Evolutionary conservation across 2,888 invertebrate species (phyloP).

Genomic region (Lasiommata megera): DNA sequence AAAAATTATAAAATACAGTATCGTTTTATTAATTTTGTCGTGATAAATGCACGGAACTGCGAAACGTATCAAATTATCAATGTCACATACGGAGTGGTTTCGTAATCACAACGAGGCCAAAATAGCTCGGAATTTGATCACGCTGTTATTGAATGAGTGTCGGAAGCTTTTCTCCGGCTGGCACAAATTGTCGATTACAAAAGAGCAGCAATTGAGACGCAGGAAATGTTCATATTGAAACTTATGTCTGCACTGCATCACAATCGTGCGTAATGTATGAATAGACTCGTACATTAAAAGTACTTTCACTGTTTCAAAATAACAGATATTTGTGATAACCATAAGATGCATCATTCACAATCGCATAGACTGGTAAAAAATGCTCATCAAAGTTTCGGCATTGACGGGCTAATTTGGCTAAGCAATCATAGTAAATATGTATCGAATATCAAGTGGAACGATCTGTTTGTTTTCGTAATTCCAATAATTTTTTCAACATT

Average conservation of each 20-base stretch:
- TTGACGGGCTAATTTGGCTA: too few relatives aligned
- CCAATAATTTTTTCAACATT: too few relatives aligned
- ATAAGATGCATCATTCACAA: too few relatives aligned
- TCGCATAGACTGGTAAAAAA: too few relatives aligned
- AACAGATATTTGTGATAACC: too few relatives aligned
- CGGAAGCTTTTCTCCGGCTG: conserved; percentile 61
- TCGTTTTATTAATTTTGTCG: neutral
- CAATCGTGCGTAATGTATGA: conserved; percentile 2
- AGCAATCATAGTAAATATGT: too few relatives aligned
- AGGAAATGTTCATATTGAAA: conserved; percentile 74
- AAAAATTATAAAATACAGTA: neutral
- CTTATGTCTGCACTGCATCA: conserved; percentile 57
- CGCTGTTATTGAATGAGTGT: conserved; percentile 65
- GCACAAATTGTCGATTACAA: conserved; percentile 78
- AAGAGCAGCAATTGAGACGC: conserved; percentile 79
- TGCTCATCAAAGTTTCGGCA: too few relatives aligned
- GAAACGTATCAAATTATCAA: conserved; percentile 15
- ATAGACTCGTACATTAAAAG: too few relatives aligned
- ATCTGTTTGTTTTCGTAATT: too few relatives aligned
- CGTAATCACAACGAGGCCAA: conserved; percentile 60
- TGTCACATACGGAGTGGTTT: conserved; percentile 23
- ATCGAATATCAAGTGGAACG: too few relatives aligned
- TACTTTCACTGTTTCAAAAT: too few relatives aligned
- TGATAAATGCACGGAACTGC: conserved; percentile 15
- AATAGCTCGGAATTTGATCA: conserved; percentile 66